Evolutionary conservation across 2,888 invertebrate species (phyloP), one percentile per base, ranked within the genome.

Genomic region (Melitaea athalia): DNA sequence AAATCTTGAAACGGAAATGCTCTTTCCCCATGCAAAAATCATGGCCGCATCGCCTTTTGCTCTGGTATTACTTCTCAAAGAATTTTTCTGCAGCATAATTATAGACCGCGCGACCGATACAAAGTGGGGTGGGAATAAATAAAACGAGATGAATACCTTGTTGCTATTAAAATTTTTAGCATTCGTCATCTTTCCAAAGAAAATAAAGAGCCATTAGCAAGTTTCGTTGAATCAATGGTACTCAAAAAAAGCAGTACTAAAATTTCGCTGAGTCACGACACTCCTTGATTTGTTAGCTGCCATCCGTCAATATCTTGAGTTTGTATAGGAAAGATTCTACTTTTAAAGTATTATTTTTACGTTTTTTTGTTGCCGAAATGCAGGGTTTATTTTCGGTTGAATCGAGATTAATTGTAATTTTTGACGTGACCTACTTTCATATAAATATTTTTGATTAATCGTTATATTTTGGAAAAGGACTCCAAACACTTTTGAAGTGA

Each of bases 201-300:
- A 88, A 85, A 86, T 82, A 82, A 84, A 82, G 82, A 81, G 83
- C 89, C 87, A 91, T 91, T 89, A 91, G 86, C 85, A 81, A 83
- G 82, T 83, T 84, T 79, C 79, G 84, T 85, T 81, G 86, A 88
- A 86, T 89, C 86, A 85, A 87, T 86, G 86, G 85, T 82, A 84
- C 83, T 85, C 74, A 86, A 80, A 86, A 24, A 63, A 86, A 82
- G 83, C 84, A 85, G 85, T 83, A 82, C 80, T 77, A 79, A 81
- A 79, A 86, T 87, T 87, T 82, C 69, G 89, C 88, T 89, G 90
- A 91, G 79, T 91, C 91, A 91, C 81, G 80, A 77, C 80, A 81
- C 82, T 86, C 87, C 86, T 85, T 77, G 81, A 80, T 83, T 87
- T 85, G 82, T 84, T 84, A 82, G 76, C 77, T 79, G 76, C 75